phyloP scores from a whole-genome alignment of 2,888 invertebrate genomes.

The Lasioglossum figueresi region DNA sequence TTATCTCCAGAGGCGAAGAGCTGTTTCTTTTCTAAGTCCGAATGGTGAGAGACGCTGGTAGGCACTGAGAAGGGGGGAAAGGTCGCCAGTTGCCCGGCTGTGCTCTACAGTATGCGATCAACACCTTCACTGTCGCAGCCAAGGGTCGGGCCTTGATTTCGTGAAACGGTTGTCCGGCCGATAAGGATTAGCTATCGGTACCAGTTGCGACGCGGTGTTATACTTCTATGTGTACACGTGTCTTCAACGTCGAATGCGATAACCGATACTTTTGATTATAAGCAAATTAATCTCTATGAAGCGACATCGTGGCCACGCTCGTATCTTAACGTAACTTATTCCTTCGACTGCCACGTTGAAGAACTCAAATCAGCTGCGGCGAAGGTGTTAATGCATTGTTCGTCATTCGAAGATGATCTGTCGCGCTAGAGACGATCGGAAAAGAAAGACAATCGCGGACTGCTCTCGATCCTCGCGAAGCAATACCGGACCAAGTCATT shows the following conservation, averaged over 20 bases:
- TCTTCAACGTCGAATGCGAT: neutral
- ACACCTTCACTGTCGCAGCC: constrained; percentile 30
- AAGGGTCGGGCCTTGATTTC: constrained; percentile 1
- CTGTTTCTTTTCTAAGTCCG: no score
- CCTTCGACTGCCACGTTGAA: neutral
- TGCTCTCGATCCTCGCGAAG: constrained; percentile 5
- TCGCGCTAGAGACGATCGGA: constrained; percentile 17
- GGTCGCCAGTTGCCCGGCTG: no score
- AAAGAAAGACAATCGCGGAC: neutral
- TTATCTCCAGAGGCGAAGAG: no score
- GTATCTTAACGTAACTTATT: neutral
- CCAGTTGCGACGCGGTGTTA: neutral
- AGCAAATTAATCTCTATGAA: constrained; percentile 2
- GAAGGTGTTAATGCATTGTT: constrained; percentile 38
- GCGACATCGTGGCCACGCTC: neutral
- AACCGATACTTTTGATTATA: constrained; percentile 19
- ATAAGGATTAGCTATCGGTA: neutral
- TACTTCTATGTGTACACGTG: neutral
- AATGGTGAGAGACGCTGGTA: no score
- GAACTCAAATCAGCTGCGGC: neutral
- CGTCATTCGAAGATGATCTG: constrained; percentile 44
- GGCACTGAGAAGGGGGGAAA: no score
- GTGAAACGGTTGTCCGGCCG: neutral
- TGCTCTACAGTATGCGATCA: constrained; percentile 44
- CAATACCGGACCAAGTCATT: constrained; percentile 20